Percentiles rank a stretch among this genome's conserved stretches.
Conservation (phyloP, 1,140 invertebrate species). For the Pentalonia nigronervosa region DNA sequence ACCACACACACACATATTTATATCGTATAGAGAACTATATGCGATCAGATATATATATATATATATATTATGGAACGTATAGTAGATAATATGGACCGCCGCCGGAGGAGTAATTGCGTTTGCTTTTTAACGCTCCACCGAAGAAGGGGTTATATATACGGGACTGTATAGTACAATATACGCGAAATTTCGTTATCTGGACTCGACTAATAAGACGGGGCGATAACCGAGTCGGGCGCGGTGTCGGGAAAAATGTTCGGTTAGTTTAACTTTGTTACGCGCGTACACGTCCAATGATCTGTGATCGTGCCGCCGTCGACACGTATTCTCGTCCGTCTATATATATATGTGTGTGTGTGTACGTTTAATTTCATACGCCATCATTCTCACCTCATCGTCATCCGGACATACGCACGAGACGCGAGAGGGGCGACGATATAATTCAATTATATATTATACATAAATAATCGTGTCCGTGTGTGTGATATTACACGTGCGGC, state of each 20-base stretch:
- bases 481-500: neutral
- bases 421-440: slow-evolving; percentile 12
- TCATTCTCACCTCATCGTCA: neutral
- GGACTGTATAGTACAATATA: too few relatives aligned
- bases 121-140: slow-evolving; percentile 33
- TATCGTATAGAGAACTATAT: neutral
- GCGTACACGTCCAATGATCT: slow-evolving; percentile 42
- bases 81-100: too few relatives aligned
- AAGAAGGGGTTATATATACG: neutral
- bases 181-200: slow-evolving; percentile 50
- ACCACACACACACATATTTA: neutral
- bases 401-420: neutral
- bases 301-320: neutral
- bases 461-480: neutral
- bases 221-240: neutral
- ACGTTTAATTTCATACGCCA: neutral
- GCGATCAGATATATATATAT: neutral
- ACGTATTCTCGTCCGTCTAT: slow-evolving; percentile 2
- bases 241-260: slow-evolving; percentile 40
- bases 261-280: slow-evolving; percentile 56
- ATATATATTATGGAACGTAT: neutral
- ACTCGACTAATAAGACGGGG: slow-evolving; percentile 26
- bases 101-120: slow-evolving; percentile 35
- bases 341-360: neutral
- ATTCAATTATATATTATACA: slow-evolving; percentile 49